Conservation (phyloP, 1,140 invertebrate genomes). For the Rhopalosiphum maidis region DNA sequence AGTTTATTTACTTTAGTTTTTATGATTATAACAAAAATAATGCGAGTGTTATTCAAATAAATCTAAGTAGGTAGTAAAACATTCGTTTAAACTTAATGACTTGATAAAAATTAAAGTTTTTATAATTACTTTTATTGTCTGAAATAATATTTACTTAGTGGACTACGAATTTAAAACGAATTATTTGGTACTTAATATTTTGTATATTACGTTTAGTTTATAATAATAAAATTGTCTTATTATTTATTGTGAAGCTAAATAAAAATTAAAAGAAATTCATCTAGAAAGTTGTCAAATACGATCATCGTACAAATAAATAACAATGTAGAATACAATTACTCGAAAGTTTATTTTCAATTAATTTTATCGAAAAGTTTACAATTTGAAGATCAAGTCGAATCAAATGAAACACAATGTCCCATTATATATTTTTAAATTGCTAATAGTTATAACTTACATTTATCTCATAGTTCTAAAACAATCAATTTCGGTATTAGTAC, state of each 20-base stretch:
- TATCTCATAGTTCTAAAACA: background rate
- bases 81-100: background rate
- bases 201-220: background rate
- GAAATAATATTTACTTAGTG: background rate
- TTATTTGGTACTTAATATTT: background rate
- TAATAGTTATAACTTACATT: background rate
- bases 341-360: constrained; percentile 16
- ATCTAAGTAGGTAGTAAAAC: background rate
- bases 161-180: background rate
- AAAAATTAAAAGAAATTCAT: constrained; percentile 11
- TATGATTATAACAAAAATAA: background rate
- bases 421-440: constrained; percentile 1
- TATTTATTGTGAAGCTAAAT: background rate
- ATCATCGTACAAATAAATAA: background rate
- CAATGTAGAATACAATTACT: background rate
- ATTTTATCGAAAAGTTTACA: background rate
- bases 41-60: background rate
- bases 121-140: background rate
- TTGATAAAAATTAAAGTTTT: background rate
- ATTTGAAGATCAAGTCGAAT: background rate
- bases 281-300: constrained; percentile 19
- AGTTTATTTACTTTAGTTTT: background rate
- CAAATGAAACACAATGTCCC: background rate
- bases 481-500: background rate
- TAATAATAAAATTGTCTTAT: constrained; percentile 15